Evolutionary conservation across 64 coral and sea anemone species (phyloP), one percentile per base, ranked within the genome.

Genomic region (Montipora capricornis): DNA sequence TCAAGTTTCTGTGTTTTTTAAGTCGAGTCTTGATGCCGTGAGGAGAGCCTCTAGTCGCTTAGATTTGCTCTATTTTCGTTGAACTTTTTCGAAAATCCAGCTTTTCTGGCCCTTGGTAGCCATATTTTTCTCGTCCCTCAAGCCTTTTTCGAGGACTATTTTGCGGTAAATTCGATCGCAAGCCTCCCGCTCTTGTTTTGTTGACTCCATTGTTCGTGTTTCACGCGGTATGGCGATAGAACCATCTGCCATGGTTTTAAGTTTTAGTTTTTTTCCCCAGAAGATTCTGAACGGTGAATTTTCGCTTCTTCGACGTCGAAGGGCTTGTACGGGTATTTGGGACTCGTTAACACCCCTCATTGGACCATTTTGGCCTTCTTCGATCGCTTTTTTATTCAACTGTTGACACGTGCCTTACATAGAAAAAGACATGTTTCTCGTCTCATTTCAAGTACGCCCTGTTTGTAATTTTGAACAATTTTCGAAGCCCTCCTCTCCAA

Each of bases 1-100:
- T 92, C 90, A 76, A 75, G 81, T 92, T 92, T 92, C 49, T 92
- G 81, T 92, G 81, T 78, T 83, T 74, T 92, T 92, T 92, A 84
- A 92, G 90, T 86, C 82, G 67, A 86, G 82, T 86, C 62, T 50
- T 86, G 66, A n/a, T 71, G 55, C 53, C 68, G 73, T 86, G 48
- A 13, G 83, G 80, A 52, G 81, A 10, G 46, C 69, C 47, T 8
- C 19, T 29, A 75, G 69, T 74, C 61, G 57, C 51, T 7, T 92
- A 44, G 80, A 84, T 84, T 75, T 22, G 60, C 26, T 71, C n/a
- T 92, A 84, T 84, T 92, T 85, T 83, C 47, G 52, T 69, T 52
- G 1, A 5, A 61, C 53, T n/a, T 69, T 83, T 77, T 92, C 6
- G 17, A 47, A 66, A 15, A 11, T 59, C 44, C 70, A 50, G 83